Conservation (phyloP, 1,140 invertebrate species). For the Mactra quadrangularis region DNA sequence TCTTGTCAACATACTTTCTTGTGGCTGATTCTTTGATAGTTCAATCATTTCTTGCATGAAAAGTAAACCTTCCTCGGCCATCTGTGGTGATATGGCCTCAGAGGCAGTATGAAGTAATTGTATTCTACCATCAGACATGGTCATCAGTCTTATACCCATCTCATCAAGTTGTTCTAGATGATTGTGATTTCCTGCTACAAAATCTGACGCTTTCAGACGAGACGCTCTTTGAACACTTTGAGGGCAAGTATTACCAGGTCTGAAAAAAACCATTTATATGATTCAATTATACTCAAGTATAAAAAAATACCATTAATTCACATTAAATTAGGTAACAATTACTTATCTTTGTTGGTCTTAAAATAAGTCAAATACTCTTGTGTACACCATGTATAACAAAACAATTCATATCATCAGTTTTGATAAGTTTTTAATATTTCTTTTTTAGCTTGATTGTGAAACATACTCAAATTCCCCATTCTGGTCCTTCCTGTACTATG, state of each 20-base stretch:
- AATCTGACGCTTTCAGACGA: slow-evolving; percentile 84
- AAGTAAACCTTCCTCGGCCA: slow-evolving; percentile 95
- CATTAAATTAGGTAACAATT: slow-evolving; percentile 15
- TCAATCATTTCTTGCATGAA: slow-evolving; percentile 99
- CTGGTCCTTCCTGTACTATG: too few relatives aligned
- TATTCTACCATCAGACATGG: slow-evolving; percentile 93
- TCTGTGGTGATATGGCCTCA: slow-evolving; percentile 90
- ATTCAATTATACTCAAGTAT: too few relatives aligned
- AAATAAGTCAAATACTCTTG: slow-evolving; percentile 96
- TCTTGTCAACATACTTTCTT: slow-evolving; percentile 68
- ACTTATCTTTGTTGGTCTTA: slow-evolving; percentile 85
- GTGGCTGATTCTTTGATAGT: slow-evolving; percentile 89
- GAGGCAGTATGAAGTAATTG: slow-evolving; percentile 91
- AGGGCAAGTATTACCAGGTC: slow-evolving; percentile 27
- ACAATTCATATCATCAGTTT: too few relatives aligned
- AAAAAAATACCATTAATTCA: too few relatives aligned
- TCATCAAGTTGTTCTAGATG: slow-evolving; percentile 94
- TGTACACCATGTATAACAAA: slow-evolving; percentile 98
- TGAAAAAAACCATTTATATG: too few relatives aligned
- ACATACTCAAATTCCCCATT: too few relatives aligned
- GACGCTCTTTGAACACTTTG: slow-evolving; percentile 82
- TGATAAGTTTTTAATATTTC: too few relatives aligned
- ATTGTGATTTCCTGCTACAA: slow-evolving; percentile 92
- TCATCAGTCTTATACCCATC: slow-evolving; percentile 97
- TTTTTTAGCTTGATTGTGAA: too few relatives aligned